Base-by-base conservation (phyloP, 2,797 vertebrate genomes). In the Chelmon rostratus region DNA sequence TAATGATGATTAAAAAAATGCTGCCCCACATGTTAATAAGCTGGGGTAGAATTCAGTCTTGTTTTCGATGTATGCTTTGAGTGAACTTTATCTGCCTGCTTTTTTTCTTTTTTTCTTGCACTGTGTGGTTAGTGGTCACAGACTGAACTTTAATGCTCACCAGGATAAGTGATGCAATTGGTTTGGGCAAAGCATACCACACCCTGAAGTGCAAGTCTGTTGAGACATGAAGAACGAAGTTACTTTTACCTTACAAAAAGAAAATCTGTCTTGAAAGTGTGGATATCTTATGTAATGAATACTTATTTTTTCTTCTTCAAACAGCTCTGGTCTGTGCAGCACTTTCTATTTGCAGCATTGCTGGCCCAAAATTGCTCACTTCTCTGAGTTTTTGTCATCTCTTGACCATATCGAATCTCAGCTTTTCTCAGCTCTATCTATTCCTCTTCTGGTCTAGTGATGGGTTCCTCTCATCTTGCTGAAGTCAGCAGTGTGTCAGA, bases 401-500 rank as follows among this genome's bases (percentile, higher is more conserved):
- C 8, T 40, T 56, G 44, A 42, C 35, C 40, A 42, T 50, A 59
- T 38, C 8, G 59, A 83, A 4, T 59, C 18, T 72, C 49, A 8
- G 11, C 3, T 61, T 76, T 42, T 7, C 47, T 76, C 42, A 33
- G 23, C 40, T 77, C 5, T 9, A 10, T 64, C 52, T 72, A 59
- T 76, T 80, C 65, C 21, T 13, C 23, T 68, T 40, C 50, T 71
- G 42, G 35, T 68, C 16, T 61, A 49, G 61, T 37, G 31, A 52
- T 50, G 31, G 23, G 23, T 72, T 65, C 59, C 19, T 76, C 40
- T 74, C 6, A 35, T 78, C 18, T 42, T 71, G 79, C 75, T 86
- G 81, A 67, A 63, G 61, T 88, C 78, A 79, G 80, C 84, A 82
- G 52, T 76, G 52, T 77, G 49, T 72, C 2, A 7, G 57, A 61